Evolutionary conservation across 2,113 vertebrate genomes (phyloP), one percentile per base, ranked within the genome.

Genomic region (Poeciliopsis turrubarensis): DNA sequence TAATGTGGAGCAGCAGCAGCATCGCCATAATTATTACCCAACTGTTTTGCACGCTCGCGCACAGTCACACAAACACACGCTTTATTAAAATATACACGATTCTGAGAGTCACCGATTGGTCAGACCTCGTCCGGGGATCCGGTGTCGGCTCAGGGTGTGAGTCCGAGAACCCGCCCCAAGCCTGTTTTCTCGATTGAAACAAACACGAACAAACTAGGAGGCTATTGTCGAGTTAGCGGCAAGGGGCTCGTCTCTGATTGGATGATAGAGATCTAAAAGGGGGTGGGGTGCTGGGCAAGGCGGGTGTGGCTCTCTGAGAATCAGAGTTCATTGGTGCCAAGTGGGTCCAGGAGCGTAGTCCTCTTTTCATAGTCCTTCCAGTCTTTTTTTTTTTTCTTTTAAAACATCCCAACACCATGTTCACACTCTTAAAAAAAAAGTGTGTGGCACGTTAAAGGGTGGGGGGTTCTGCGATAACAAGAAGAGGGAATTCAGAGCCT

Each of bases 61-160:
- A 31, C 87, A 71, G 86, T 66, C 87, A 29, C 81, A 77, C 77
- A 78, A 41, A n/a, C 83, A 75, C 79, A 81, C 78, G 74, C 66
- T 60, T 93, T 94, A 93, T 93, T 94, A 94, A 94, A 94, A 94
- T 95, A 95, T 94, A 93, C 93, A 94, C 89, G 94, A 94, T 92
- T 92, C 89, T 91, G 90, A 89, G 92, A 81, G 89, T 91, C 87
- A 84, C 90, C 89, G 78, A 89, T 90, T 86, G 88, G 89, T 87
- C 90, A 77, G 85, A 78, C 86, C 86, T 87, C 88, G 74, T 90
- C 61, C 51, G 51, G 51, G 51, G 14, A 7, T 63, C 84, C 51
- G 87, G 82, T 81, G 75, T 54, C 60, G 78, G 75, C 73, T 32
- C 75, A 86, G 86, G 91, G 88, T 78, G 88, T 70, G 88, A 92